Percentiles rank a stretch among this genome's conserved stretches.
Evolutionary conservation across 2,797 vertebrate species (phyloP).

Genomic region (Bradypodion ventrale): DNA sequence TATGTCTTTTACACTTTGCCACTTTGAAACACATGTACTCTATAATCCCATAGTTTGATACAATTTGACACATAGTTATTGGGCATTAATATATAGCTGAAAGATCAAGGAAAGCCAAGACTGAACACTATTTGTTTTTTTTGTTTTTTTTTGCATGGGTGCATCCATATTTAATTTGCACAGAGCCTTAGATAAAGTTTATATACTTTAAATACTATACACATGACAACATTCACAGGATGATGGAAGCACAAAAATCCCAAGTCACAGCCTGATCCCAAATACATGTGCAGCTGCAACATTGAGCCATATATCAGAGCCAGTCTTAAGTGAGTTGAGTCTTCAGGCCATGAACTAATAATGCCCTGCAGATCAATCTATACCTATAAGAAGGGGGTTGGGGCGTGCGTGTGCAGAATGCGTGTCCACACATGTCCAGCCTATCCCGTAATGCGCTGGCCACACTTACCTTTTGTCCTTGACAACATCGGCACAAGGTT

Average conservation of each 20-base stretch:
- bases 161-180: background rate
- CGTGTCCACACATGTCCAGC: too few species aligned
- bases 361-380: background rate
- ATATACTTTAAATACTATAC: too few species aligned
- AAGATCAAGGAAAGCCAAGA: background rate
- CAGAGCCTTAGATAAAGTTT: slow-evolving; percentile 9
- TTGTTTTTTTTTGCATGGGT: too few species aligned
- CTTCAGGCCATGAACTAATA: background rate
- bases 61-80: background rate
- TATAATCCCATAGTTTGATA: too few species aligned
- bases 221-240: background rate
- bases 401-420: too few species aligned
- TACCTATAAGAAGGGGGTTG: too few species aligned
- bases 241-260: background rate
- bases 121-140: background rate
- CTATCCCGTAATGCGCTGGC: too few species aligned
- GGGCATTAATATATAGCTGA: background rate
- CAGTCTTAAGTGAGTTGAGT: background rate
- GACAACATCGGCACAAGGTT: too few species aligned
- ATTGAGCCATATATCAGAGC: background rate
- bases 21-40: too few species aligned
- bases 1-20: too few species aligned
- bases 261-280: background rate
- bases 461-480: too few species aligned
- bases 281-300: background rate